A percentile compares a stretch with the other conserved stretches of the same genome.
Conservation (phyloP, 2,888 invertebrate genomes). For the Pyrgus malvae region DNA sequence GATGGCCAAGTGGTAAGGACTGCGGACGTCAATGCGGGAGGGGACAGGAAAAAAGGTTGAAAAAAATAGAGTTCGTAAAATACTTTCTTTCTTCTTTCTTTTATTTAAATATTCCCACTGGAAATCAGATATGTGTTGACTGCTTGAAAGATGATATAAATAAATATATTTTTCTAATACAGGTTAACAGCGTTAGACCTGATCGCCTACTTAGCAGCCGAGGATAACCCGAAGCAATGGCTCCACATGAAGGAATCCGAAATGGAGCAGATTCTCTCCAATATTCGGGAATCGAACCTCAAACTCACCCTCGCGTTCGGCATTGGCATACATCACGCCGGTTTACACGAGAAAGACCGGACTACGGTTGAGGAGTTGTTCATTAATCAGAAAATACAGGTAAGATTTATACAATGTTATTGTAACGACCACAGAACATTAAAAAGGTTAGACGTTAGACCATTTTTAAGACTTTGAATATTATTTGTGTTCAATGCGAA, state of each 20-base stretch:
- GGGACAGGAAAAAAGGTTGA: too few species aligned
- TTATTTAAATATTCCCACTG: too few species aligned
- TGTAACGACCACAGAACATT: too few species aligned
- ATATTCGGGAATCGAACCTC: conserved; percentile 92
- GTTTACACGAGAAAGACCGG: conserved; percentile 95
- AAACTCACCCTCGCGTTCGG: conserved; percentile 97
- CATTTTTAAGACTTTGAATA: too few species aligned
- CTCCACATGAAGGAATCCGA: conserved; percentile 92
- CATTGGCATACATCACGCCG: conserved; percentile 99
- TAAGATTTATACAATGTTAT: too few species aligned
- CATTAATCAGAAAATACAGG: conserved; percentile 97
- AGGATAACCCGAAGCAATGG: conserved; percentile 97
- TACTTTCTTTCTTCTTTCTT: too few species aligned
- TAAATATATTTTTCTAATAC: neutral
- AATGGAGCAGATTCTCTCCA: conserved; percentile 89
- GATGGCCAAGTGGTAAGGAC: too few species aligned
- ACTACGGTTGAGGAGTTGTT: conserved; percentile 96
- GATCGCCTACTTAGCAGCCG: conserved; percentile 94
- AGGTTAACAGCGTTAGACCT: conserved; percentile 97
- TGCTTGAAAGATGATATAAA: neutral
- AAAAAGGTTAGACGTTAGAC: too few species aligned
- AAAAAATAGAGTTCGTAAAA: too few species aligned
- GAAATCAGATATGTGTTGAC: too few species aligned
- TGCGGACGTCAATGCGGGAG: too few species aligned
- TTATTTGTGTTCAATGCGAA: too few species aligned